These are phyloP conservation scores for Ommatoiulus sabulosus DNA, from an alignment of 2,888 invertebrate genomes.

Conservation along the genomic window DNA sequence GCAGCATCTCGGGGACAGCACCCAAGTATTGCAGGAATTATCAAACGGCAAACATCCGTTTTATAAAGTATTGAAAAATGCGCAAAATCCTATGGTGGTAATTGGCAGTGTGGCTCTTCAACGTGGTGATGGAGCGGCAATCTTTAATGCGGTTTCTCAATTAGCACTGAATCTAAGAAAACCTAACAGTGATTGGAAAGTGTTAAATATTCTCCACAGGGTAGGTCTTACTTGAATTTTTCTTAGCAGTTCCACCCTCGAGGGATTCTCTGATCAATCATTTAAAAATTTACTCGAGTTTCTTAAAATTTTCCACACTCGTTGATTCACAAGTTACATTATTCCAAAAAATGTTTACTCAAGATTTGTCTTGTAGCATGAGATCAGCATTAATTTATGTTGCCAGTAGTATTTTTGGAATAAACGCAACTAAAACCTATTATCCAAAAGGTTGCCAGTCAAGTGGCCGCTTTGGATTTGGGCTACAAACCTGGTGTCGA, in stretches of 20 bases:
- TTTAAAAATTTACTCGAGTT: too few relatives aligned
- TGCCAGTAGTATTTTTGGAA: not conserved
- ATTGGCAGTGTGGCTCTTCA: conserved; percentile 88
- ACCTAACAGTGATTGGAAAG: conserved; percentile 75
- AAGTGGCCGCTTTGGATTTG: conserved; percentile 92
- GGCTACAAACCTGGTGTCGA: conserved; percentile 86
- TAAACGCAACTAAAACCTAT: not conserved
- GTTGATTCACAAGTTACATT: not conserved
- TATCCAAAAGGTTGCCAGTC: conserved; percentile 67
- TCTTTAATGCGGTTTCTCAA: conserved; percentile 80
- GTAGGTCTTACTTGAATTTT: conserved; percentile 70
- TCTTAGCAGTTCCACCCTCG: not conserved
- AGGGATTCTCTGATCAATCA: too few relatives aligned
- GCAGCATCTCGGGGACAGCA: conserved; percentile 78
- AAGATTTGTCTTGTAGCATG: not conserved
- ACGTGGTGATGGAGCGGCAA: conserved; percentile 80
- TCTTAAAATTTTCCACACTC: not conserved
- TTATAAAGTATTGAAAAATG: conserved; percentile 76
- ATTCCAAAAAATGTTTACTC: not conserved
- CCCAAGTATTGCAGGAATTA: conserved; percentile 80
- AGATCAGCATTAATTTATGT: not conserved
- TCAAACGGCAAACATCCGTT: conserved; percentile 79
- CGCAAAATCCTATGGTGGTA: conserved; percentile 90
- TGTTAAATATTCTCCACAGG: conserved; percentile 93
- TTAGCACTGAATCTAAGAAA: conserved; percentile 71